phyloP scores from a whole-genome alignment of 2,888 invertebrate species.

The Chrysotoxum bicinctum region DNA sequence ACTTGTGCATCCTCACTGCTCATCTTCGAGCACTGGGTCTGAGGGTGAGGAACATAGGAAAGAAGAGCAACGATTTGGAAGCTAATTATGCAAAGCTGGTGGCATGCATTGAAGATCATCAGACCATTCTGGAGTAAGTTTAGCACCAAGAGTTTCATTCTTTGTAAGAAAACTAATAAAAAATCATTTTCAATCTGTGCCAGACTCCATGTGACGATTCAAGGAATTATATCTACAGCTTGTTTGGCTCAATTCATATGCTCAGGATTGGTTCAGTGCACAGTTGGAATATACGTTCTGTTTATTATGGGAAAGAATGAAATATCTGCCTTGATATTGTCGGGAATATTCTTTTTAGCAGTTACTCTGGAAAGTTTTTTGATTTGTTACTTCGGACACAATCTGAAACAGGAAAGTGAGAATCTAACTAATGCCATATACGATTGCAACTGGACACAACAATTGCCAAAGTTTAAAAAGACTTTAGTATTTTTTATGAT shows the following conservation, averaged over 20 bases:
- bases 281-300: slow-evolving; percentile 82
- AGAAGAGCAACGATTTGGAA: slow-evolving; percentile 26
- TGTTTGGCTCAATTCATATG: slow-evolving; percentile 84
- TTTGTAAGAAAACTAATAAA: not conserved
- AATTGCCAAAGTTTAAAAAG: slow-evolving; percentile 81
- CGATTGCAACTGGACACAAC: slow-evolving; percentile 83
- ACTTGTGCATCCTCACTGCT: slow-evolving; percentile 76
- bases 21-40: slow-evolving; percentile 77
- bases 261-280: slow-evolving; percentile 80
- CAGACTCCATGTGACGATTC: slow-evolving; percentile 82
- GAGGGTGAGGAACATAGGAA: slow-evolving; percentile 76
- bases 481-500: slow-evolving; percentile 83
- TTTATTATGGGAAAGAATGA: slow-evolving; percentile 78
- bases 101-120: slow-evolving; percentile 77
- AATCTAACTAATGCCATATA: slow-evolving; percentile 83
- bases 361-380: slow-evolving; percentile 83
- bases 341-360: slow-evolving; percentile 81
- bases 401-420: slow-evolving; percentile 83
- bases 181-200: slow-evolving; percentile 21
- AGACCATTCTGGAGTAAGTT: slow-evolving; percentile 75
- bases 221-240: slow-evolving; percentile 82
- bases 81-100: slow-evolving; percentile 73
- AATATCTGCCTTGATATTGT: slow-evolving; percentile 75
- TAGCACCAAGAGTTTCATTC: not conserved
- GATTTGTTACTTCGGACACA: slow-evolving; percentile 84